Conservation (phyloP, 2,888 invertebrate species). For the Nephrotoma appendiculata region DNA sequence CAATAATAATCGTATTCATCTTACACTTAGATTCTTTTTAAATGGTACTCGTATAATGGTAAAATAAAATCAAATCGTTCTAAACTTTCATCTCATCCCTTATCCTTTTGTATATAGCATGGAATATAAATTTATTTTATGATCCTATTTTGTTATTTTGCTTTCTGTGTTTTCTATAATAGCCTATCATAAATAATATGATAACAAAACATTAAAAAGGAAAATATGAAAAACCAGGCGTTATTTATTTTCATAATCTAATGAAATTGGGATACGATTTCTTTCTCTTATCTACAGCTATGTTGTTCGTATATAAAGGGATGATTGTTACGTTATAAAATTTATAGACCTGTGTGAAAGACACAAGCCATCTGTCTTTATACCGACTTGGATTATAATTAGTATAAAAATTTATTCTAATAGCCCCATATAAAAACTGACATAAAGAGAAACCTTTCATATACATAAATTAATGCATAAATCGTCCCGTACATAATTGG, state of each 20-base stretch:
- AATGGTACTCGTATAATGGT: not conserved
- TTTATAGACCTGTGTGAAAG: not conserved
- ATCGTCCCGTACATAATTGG: not conserved
- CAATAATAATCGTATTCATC: not conserved
- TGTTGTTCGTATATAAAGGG: not conserved
- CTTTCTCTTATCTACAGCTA: not conserved
- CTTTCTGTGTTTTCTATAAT: not conserved
- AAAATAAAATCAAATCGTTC: not conserved
- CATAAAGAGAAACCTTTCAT: not conserved
- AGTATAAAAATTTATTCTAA: not conserved
- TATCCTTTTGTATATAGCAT: not conserved
- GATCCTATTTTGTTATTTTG: not conserved
- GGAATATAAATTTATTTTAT: not conserved
- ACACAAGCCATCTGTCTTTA: not conserved
- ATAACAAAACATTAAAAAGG: not conserved
- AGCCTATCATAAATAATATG: not conserved
- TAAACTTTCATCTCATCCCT: not conserved
- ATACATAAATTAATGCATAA: not conserved
- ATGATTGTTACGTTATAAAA: not conserved
- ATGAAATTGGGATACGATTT: not conserved
- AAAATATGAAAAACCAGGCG: not conserved
- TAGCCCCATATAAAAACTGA: not conserved
- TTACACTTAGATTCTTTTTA: not conserved
- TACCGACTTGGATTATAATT: not conserved
- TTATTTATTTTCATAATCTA: not conserved